Evolutionary conservation across 2,797 vertebrate species (phyloP).

Genomic region (Lutjanus argentimaculatus): DNA sequence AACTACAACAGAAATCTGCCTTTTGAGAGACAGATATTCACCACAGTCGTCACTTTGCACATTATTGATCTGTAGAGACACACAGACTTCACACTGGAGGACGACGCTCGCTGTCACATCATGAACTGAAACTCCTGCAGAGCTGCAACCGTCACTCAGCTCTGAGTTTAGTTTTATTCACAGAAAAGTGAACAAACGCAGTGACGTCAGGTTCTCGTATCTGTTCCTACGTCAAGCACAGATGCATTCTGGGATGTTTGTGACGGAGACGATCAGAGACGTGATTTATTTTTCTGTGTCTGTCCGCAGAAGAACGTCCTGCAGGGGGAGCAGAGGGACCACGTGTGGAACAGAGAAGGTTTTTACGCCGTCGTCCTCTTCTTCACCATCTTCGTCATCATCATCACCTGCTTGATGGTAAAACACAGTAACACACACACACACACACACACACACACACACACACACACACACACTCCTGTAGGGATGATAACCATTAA

Average conservation of each 20-base stretch:
- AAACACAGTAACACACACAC: conserved; percentile 18
- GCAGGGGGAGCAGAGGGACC: conserved; percentile 90
- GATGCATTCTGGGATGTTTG: no score
- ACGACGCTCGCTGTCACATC: no score
- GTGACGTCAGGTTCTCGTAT: no score
- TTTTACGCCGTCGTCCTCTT: conserved; percentile 92
- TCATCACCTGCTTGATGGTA: conserved; percentile 94
- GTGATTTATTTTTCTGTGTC: background rate
- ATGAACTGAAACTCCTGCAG: no score
- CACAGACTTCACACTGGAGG: no score
- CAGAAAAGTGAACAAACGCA: no score
- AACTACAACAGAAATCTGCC: background rate
- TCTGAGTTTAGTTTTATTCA: no score
- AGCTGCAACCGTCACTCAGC: no score
- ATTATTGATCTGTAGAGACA: no score
- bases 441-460: conserved; percentile 18
- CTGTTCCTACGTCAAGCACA: no score
- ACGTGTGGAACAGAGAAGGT: conserved; percentile 91
- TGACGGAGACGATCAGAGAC: background rate
- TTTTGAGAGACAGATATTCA: background rate
- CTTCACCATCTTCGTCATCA: conserved; percentile 92
- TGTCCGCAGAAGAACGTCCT: conserved; percentile 91
- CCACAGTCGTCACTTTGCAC: no score
- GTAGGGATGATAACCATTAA: no score
- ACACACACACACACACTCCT: background rate